Base-by-base conservation (phyloP, 2,888 invertebrate genomes). In the Latrodectus hesperus region DNA sequence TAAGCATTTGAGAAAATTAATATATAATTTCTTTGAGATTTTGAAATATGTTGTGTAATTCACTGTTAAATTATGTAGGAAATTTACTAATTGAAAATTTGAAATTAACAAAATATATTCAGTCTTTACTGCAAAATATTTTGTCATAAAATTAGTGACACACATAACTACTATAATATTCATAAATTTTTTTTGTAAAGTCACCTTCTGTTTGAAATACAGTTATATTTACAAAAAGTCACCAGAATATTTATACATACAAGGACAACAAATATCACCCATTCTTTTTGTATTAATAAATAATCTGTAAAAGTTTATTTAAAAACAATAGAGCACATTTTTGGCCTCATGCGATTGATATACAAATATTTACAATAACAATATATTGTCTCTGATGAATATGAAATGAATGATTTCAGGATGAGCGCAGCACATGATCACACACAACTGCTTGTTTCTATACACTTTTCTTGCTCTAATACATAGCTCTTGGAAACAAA, bases 301-400 rank as follows among this genome's bases (percentile, higher is more conserved):
- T 88, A 88, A 81, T 88, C 88, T 88, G 88, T 88, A 88, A 88
- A 88, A 88, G 88, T 88, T 88, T 85, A 84, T 85, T 88, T 88
- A 88, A 88, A 88, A 88, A 88, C 88, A 88, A 88, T 88, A 88
- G 81, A 88, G 84, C 88, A 88, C 85, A 85, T 88, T 88, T 88
- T 88, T 84, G 88, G 81, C 81, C 71, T 83, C 87, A 88, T 84
- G 82, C 88, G 81, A 71, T 80, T 75, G 78, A 88, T 84, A 74
- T 84, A 88, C 85, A 88, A 88, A 79, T 85, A 88, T 88, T 71
- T 88, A 88, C 88, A 88, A 70, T 80, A 88, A 85, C 80, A 80
- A 88, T 88, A 84, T 84, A 85, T 71, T 51, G 71, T 80, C 74
- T 88, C 84, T 81, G 83, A 83, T 84, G 84, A 84, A 77, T 52